Base-by-base conservation (phyloP, 2,113 vertebrate species). In the Rana temporaria region DNA sequence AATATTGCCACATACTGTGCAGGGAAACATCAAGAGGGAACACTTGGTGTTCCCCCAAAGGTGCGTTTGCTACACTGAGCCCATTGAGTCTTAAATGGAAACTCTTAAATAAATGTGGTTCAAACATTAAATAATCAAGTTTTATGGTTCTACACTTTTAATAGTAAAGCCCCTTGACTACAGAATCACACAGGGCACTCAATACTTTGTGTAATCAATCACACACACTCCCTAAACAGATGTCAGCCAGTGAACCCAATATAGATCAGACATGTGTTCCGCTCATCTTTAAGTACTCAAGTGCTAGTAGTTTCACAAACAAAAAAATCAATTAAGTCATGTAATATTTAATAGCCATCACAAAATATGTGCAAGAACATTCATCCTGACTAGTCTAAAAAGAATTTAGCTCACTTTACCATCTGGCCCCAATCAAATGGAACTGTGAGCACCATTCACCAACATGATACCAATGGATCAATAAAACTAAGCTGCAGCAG, bases 121-220 rank as follows among this genome's bases (percentile, higher is more conserved):
- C 1, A 11, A 48, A 48, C 8, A 48, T 3, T 48, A 48, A 48
- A 48, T 48, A 48, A 11, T 48, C 8, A 48, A 38, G 34, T 38
- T 38, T 5, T 38, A 8, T 38, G 34, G 34, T 38, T 38, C 34
- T 38, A 8, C 2, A 38, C 9, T 42, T 42, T 42, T 7, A 7
- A 3, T 42, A 42, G 38, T 48, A 48, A 48, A 11, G 1, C 12
- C 11, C 12, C 14, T 48, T 48, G 42, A 48, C 42, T 48, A 48
- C 11, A 48, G 42, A 48, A 48, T 48, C 42, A 12, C 42, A 48
- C 42, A 12, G 8, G 42, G 42, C 81, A 90, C 88, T 89, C 88
- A 93, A 93, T 93, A 92, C 92, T 92, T 92, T 90, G 89, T 87
- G 86, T 85, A 91, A 93, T 93, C 92, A 92, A 93, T 95, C 90